Conservation (phyloP, 2,888 invertebrate species). For the Conchocele bisecta region DNA sequence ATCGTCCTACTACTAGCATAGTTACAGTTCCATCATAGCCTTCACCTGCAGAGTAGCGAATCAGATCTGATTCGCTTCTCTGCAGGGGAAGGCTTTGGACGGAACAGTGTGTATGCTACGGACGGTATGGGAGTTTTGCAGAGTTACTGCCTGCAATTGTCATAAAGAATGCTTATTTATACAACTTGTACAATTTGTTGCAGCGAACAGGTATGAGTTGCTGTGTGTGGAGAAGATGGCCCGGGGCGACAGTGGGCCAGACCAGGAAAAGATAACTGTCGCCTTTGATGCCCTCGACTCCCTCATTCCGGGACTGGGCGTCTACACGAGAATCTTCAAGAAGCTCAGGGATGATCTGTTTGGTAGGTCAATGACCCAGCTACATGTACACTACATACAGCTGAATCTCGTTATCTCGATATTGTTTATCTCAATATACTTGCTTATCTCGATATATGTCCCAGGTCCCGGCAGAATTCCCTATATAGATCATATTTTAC, state of each 20-base stretch:
- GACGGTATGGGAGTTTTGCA: no score
- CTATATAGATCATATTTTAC: no score
- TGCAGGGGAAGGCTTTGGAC: no score
- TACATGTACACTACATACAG: no score
- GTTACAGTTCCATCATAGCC: no score
- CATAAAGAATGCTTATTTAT: background rate
- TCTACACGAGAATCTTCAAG: constrained; percentile 73
- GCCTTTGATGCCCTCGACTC: constrained; percentile 79
- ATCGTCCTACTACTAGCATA: no score
- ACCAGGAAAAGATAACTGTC: constrained; percentile 71
- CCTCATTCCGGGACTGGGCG: constrained; percentile 76
- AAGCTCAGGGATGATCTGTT: constrained; percentile 76
- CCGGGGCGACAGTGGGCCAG: constrained; percentile 60
- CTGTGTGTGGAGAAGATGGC: constrained; percentile 68
- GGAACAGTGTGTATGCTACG: no score
- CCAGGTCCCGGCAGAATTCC: no score
- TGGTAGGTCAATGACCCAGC: constrained; percentile 74
- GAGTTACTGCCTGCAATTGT: background rate
- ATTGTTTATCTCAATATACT: no score
- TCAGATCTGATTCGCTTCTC: background rate
- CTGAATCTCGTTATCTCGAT: no score
- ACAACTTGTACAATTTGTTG: constrained; percentile 13
- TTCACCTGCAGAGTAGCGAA: background rate
- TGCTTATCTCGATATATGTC: no score
- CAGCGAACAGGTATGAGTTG: constrained; percentile 78